Conservation (phyloP, 2,113 vertebrate genomes). For the Trogon surrucura region DNA sequence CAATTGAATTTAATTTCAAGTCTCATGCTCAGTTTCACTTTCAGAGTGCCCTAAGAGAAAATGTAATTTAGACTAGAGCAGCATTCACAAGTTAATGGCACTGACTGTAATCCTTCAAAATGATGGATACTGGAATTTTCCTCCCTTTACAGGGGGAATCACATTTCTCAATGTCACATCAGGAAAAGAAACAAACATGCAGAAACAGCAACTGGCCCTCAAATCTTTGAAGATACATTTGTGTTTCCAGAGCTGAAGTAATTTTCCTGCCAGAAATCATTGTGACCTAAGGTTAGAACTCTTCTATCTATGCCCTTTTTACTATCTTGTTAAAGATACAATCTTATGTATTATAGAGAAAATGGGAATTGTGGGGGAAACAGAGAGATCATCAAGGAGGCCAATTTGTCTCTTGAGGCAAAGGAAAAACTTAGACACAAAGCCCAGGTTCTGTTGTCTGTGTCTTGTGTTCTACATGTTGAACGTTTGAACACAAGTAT, state of each 20-base stretch:
- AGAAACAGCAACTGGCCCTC: slow-evolving; percentile 26
- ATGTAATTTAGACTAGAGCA: slow-evolving; percentile 34
- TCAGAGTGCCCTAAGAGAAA: slow-evolving; percentile 55
- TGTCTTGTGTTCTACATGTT: neutral
- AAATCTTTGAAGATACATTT: slow-evolving; percentile 40
- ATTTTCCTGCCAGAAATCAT: slow-evolving; percentile 57
- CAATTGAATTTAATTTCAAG: neutral
- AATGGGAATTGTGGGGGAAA: neutral
- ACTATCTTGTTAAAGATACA: neutral
- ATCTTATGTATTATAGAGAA: neutral
- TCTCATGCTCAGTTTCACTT: slow-evolving; percentile 44
- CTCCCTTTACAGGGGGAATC: neutral
- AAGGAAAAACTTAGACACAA: neutral
- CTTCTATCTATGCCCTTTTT: neutral
- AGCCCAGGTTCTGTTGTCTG: neutral
- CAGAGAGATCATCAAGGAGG: neutral
- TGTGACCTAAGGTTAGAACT: neutral
- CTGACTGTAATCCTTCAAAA: slow-evolving; percentile 53
- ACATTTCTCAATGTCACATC: slow-evolving; percentile 58
- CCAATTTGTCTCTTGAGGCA: neutral
- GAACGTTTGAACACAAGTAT: neutral
- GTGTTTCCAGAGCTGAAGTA: slow-evolving; percentile 21
- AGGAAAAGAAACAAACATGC: slow-evolving; percentile 58
- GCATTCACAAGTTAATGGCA: slow-evolving; percentile 25
- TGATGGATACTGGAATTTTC: slow-evolving; percentile 56